phyloP scores from a whole-genome alignment of 1,140 invertebrate genomes.

The Bathynomus jamesi region DNA sequence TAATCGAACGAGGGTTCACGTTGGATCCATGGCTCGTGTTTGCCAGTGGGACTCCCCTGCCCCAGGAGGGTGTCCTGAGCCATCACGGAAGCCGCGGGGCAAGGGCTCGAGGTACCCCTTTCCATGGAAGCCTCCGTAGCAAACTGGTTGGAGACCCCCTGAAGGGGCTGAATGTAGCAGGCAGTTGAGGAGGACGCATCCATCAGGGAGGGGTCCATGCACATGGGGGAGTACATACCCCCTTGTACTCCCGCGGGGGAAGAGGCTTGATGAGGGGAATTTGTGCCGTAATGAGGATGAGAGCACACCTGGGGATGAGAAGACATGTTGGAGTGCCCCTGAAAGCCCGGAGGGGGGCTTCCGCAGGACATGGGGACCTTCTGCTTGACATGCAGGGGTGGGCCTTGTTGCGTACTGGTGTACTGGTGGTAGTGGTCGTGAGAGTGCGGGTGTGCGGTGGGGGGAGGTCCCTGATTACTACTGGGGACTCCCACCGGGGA shows the following conservation, averaged over 20 bases:
- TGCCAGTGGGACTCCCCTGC: not conserved
- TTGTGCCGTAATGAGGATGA: not conserved
- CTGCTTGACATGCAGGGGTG: too few relatives aligned
- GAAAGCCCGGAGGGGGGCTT: not conserved
- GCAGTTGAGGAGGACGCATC: not conserved
- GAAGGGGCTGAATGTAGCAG: not conserved
- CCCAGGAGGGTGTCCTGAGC: not conserved
- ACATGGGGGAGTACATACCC: not conserved
- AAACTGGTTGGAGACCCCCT: too few relatives aligned
- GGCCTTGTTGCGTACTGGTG: not conserved
- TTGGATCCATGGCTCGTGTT: too few relatives aligned
- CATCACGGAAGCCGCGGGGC: not conserved
- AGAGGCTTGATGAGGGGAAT: not conserved
- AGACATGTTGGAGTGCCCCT: not conserved
- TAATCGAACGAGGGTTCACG: too few relatives aligned
- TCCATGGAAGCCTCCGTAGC: not conserved
- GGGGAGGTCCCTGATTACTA: not conserved
- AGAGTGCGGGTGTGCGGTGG: not conserved
- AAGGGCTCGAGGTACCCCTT: not conserved
- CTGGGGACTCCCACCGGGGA: not conserved
- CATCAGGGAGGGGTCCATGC: not conserved
- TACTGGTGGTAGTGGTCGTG: not conserved
- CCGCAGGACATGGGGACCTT: not conserved
- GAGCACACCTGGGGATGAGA: not conserved
- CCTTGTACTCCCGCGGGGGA: not conserved